Evolutionary conservation across 2,888 invertebrate species (phyloP), one percentile per base, ranked within the genome.

Genomic region (Epistrophe grossulariae): DNA sequence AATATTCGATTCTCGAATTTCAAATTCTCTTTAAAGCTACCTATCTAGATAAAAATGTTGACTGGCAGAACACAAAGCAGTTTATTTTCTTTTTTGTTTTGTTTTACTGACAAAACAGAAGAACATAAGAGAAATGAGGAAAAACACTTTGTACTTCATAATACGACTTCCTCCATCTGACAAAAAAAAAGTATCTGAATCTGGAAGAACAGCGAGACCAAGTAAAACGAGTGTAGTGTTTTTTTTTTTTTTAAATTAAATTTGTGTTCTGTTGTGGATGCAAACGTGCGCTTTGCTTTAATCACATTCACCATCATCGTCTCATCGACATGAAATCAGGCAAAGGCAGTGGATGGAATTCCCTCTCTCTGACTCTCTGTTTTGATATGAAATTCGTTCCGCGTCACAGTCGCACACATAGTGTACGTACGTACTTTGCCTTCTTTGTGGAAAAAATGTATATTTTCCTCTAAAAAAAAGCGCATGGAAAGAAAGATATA

Each of bases 331-430:
- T 19, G 19, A 52, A 35, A 59, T 59, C 59, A 35, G 35, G 7
- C 31, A 6, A 15, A 7, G 5, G 13, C 7, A n/a, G 48, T 48
- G 66, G 72, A 76, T 48, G 66, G 72, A 76, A 77, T 84, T 84
- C 81, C 68, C 45, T 64, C 84, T 81, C 62, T 77, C 77, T 73
- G 68, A 70, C 81, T 85, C 84, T 85, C 84, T 85, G 84, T 85
- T 85, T 85, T 85, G 77, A 85, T 85, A 73, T 66, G 43, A 71
- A 31, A 80, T 71, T 55, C 70, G 5, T 15, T 28, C 13, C 15
- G 24, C 38, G 60, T 38, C 60, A 48, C 31, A 45, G 24, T 74
- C 28, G 24, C 10, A 70, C 35, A 35, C 10, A 62, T 10, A 40
- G 15, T 31, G 15, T 11, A 24, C 19, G 8, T 13, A 11, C 15